Base-by-base conservation (phyloP, 2,888 invertebrate species). In the Peribatodes rhomboidaria region DNA sequence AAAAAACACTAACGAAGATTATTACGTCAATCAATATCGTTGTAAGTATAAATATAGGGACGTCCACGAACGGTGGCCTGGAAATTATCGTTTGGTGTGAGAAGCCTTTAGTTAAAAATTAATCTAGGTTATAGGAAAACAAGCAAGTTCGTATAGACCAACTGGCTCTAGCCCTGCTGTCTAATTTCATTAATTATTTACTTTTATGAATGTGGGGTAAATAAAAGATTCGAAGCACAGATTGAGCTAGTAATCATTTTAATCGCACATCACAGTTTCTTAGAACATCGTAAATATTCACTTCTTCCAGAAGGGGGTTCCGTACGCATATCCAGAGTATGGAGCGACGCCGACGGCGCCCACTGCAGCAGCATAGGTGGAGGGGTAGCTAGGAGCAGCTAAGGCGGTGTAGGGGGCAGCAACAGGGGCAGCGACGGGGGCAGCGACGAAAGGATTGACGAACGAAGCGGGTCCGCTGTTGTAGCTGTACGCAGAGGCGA, bases 261-360 rank as follows among this genome's bases (percentile, higher is more conserved):
- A 46, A 44, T 62, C 4, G 42, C 27, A 56, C 18, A 62, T 54
- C n/a, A 49, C 58, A 4, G 39, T 41, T 18, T 42, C 14, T 52
- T 42, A 33, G 16, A 20, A 47, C 13, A 8, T 46, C 33, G 14
- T 10, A 16, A 46, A 14, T 22, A 39, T 60, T 65, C 44, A 65
- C 60, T 65, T 65, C 65, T 65, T 65, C 56, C 46, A 27, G 62
- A 42, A 53, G 53, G 39, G 37, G 18, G 42, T 16, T 13, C 47
- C 50, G 52, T 44, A 50, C 0, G 27, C n/a, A 52, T 52, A 59
- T 13, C n/a, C 41, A 14, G 52, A 22, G 42, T 14, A 22, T 7
- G 39, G 11, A 31, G n/a, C 39, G 4, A 22, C 53, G n/a, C 10
- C 39, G 6, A 35, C 44, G 11, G 60, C 27, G 16, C 47, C 49